Evolutionary conservation across 1,140 invertebrate genomes (phyloP), one percentile per base, ranked within the genome.

Genomic region (Listronotus oregonensis): DNA sequence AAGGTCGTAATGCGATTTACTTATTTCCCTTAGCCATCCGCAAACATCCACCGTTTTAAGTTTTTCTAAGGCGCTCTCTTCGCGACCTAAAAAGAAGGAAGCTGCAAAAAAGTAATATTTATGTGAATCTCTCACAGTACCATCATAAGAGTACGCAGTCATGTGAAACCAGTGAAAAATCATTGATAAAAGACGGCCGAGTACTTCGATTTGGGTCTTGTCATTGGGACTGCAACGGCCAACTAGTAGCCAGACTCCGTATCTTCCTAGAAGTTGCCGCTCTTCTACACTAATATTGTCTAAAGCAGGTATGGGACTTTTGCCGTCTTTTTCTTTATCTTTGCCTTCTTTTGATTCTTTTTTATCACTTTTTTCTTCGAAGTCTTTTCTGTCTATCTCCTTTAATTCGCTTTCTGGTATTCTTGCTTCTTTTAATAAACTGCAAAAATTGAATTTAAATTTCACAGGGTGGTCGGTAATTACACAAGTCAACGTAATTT

Each of bases 81-180:
- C 87, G 80, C 92, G 90, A 44, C 91, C 90, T 91, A 55, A 44
- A 66, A 60, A 37, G 46, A 43, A 40, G 46, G 32, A 50, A 49
- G 18, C 44, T 61, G 37, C 44, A 50, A 27, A 61, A n/a, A 17
- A 8, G 43, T n/a, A 15, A 46, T 17, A 17, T 46, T 46, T n/a
- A 17, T 27, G n/a, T 18, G n/a, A 4, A 51, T 51, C 6, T n/a
- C 2, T 31, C 6, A 56, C 17, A n/a, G 12, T 68, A 95, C 95
- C 95, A 83, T 97, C 94, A 77, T 95, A 96, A 14, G 96, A 89
- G 80, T 95, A 96, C 8, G 95, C 94, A 34, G 96, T 98, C 64
- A 96, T 91, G 83, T 98, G 93, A 84, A 99, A 99, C 97, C 97
- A 99, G 81, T 99, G 95, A 83, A 99, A 99, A 57, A 99, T 85